A percentile compares a stretch with the other conserved stretches of the same genome.
Conservation (phyloP, 2,113 vertebrate species). For the Halichoerus grypus region DNA sequence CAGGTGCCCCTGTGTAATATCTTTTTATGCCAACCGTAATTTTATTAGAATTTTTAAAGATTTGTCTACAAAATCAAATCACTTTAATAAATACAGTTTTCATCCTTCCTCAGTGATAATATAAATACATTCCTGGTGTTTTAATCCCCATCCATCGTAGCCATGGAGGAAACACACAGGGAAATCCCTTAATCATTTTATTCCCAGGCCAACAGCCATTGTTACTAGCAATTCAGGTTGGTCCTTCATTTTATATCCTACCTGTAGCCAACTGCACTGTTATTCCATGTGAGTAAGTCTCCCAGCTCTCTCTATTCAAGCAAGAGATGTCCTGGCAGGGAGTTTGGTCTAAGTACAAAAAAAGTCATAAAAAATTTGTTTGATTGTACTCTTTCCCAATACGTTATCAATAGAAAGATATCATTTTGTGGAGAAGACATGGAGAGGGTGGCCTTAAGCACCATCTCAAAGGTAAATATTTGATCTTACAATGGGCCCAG, state of each 20-base stretch:
- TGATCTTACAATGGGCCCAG: not conserved
- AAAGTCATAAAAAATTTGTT: not conserved
- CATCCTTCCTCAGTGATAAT: not conserved
- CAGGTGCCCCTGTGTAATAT: not conserved
- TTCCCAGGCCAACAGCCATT: accelerated
- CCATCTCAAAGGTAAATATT: not conserved
- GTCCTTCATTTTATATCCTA: not conserved
- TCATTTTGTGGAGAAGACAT: not conserved
- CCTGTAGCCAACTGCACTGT: not conserved
- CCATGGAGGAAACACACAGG: not conserved
- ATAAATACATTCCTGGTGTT: not conserved
- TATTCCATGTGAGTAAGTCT: not conserved
- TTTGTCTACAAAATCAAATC: not conserved
- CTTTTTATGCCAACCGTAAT: not conserved
- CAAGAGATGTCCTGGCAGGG: not conserved
- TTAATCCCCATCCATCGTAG: not conserved
- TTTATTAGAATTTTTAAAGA: slow-evolving; percentile 39
- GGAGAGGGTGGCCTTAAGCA: not conserved
- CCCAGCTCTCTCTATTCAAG: not conserved
- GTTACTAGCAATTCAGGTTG: not conserved
- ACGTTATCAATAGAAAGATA: not conserved
- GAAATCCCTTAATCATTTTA: not conserved
- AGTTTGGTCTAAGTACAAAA: not conserved
- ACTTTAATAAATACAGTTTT: not conserved
- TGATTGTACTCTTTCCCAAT: not conserved